These are phyloP conservation scores for Phaedon cochleariae DNA, from an alignment of 2,888 invertebrate species.

Conservation along the genomic window DNA sequence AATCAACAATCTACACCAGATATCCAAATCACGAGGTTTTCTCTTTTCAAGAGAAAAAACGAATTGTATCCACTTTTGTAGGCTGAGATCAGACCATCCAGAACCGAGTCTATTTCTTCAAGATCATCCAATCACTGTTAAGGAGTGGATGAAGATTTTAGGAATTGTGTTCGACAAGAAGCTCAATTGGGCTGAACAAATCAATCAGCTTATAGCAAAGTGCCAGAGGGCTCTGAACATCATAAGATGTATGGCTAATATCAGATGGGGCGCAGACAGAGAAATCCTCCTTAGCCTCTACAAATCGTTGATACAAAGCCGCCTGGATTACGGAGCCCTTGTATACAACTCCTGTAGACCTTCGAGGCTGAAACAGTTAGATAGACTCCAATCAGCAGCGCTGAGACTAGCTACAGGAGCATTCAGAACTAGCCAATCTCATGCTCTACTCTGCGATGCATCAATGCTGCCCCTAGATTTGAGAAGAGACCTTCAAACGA, in stretches of 20 bases:
- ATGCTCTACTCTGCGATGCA: neutral
- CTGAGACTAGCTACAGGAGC: neutral
- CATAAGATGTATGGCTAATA: neutral
- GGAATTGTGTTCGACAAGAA: constrained; percentile 11
- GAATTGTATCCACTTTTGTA: neutral
- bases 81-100: neutral
- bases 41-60: neutral
- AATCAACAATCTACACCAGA: neutral
- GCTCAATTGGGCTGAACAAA: constrained; percentile 7
- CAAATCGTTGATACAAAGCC: constrained; percentile 5
- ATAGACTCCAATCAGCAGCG: neutral
- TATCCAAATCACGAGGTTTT: neutral
- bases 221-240: constrained; percentile 10
- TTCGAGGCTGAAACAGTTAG: neutral
- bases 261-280: constrained; percentile 19
- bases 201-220: neutral
- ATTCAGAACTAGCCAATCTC: neutral
- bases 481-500: neutral
- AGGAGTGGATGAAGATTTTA: neutral
- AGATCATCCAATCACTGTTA: neutral
- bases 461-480: neutral
- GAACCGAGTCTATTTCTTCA: neutral
- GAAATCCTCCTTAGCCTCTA: constrained; percentile 6
- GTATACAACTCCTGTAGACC: constrained; percentile 11
- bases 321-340: constrained; percentile 16